A percentile compares a stretch with the other conserved stretches of the same genome.
Conservation (phyloP, 2,797 vertebrate species). For the Parauchenoglanis punctatus region DNA sequence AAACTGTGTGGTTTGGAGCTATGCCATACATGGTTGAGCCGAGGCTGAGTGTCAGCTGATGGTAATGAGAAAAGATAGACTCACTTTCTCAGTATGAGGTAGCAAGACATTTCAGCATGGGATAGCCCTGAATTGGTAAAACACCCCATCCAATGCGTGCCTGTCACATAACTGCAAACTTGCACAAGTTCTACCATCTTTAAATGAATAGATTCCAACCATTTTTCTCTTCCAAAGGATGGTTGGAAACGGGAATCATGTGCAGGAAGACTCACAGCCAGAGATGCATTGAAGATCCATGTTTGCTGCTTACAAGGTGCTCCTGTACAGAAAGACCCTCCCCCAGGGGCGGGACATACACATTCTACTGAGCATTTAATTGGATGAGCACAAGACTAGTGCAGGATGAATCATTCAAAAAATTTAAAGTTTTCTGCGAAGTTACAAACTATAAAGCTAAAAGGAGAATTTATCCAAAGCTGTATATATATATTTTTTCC, state of each 20-base stretch:
- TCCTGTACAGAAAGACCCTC: not conserved
- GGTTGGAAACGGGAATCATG: not conserved
- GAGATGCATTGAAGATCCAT: not conserved
- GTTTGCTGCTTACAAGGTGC: not conserved
- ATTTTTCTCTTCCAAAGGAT: not conserved
- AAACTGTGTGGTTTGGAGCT: not conserved
- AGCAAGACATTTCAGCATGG: not conserved
- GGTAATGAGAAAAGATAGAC: not conserved
- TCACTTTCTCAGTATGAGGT: not conserved
- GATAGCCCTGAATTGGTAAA: not conserved
- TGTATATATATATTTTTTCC: not conserved
- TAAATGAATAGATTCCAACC: not conserved
- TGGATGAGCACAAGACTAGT: not conserved
- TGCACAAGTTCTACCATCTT: not conserved
- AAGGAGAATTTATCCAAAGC: not conserved
- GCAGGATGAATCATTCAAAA: not conserved
- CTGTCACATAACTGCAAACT: not conserved
- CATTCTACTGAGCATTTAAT: not conserved
- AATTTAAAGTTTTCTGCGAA: not conserved
- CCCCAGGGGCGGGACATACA: too few relatives aligned
- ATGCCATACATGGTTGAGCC: not conserved
- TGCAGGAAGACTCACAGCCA: too few relatives aligned
- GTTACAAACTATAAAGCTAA: not conserved
- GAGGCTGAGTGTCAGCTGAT: not conserved
- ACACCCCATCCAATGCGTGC: not conserved